phyloP scores from a whole-genome alignment of 2,888 invertebrate species.

The Machimus atricapillus region DNA sequence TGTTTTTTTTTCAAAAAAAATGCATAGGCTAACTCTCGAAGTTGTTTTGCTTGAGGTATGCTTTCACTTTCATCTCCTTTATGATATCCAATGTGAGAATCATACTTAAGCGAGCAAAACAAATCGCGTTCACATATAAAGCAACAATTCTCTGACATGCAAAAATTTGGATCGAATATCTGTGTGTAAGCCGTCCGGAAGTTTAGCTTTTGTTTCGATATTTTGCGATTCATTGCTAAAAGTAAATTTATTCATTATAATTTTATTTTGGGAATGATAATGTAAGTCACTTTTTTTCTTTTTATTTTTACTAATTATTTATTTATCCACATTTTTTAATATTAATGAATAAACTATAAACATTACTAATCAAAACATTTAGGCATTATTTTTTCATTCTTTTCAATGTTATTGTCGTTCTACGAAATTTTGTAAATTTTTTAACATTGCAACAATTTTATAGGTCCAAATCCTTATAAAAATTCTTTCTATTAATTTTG shows the following conservation, averaged over 20 bases:
- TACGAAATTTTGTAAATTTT: too few species aligned
- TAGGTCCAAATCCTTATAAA: too few species aligned
- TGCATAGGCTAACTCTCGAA: background rate
- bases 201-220: conserved; percentile 48
- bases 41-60: background rate
- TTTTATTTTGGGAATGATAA: too few species aligned
- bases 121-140: conserved; percentile 57
- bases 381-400: too few species aligned
- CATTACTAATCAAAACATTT: too few species aligned
- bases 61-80: background rate
- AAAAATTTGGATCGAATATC: conserved; percentile 50
- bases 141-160: conserved; percentile 53
- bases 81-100: conserved; percentile 56
- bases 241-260: background rate
- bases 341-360: too few species aligned
- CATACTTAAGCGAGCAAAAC: conserved; percentile 51
- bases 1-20: background rate
- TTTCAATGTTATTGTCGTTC: too few species aligned
- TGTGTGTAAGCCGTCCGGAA: conserved; percentile 50
- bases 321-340: too few species aligned
- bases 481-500: too few species aligned
- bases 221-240: background rate
- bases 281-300: too few species aligned
- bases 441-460: too few species aligned
- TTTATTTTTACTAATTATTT: too few species aligned